Evolutionary conservation across 2,888 invertebrate species (phyloP), one percentile per base, ranked within the genome.

Genomic region (Thecophora atra): DNA sequence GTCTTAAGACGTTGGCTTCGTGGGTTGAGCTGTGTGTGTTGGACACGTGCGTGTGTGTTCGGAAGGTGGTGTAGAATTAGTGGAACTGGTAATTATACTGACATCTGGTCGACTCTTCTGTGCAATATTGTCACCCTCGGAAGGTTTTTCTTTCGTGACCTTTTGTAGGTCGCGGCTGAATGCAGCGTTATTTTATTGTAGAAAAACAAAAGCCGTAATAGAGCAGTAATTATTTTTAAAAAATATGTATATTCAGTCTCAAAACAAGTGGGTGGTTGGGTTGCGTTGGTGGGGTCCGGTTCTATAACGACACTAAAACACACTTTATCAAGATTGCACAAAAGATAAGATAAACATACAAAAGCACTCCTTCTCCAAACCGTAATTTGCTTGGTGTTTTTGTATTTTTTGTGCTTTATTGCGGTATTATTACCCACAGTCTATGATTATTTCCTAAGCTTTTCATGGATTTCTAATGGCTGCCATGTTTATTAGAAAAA

Each of bases 1-100:
- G 76, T 76, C 76, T 76, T 76, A 42, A 76, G 76, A 76, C 75
- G 56, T 71, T 75, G 52, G 5, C 60, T n/a, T 58, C 26, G 28
- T 56, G 65, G 65, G 71, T 72, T 75, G 70, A 72, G 71, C 66
- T 15, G 47, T 47, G 47, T 17, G 5, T 47, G 13, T n/a, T 7
- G 44, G 8, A 17, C 72, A 71, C 67, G 70, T 56, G 47, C 3
- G 47, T 19, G 37, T 5, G 19, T 42, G 64, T 1, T 0, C 11
- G 17, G 17, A 64, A 5, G 5, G 47, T 8, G 58, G 28, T 19
- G 47, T 13, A 64, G 19, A 15, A 19, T n/a, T 3, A 13, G 26
- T 21, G 52, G 62, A 63, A 63, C 63, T 28, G 63, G 11, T 69
- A 69, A 68, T 72, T 68, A 72, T 17, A 64, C 63, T 64, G 68